Percentiles rank a stretch among this genome's conserved stretches.
These are phyloP conservation scores for Cryptocheilus praepositus DNA, from an alignment of 2,888 invertebrate genomes.

Conservation along the genomic window DNA sequence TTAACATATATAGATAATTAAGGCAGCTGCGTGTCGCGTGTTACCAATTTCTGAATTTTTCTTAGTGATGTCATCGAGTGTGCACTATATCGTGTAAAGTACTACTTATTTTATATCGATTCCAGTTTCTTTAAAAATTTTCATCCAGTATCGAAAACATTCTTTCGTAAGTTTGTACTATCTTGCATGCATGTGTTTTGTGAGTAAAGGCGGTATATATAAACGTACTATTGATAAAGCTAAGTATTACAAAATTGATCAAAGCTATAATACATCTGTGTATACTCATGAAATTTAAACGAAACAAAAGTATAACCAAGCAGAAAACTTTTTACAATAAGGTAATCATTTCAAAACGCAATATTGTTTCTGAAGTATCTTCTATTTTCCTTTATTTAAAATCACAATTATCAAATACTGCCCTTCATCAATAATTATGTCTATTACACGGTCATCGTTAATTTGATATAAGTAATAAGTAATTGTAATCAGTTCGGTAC, in stretches of 20 bases:
- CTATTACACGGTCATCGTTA: too few species aligned
- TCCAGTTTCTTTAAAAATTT: constrained; percentile 25
- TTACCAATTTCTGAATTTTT: constrained; percentile 52
- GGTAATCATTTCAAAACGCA: too few species aligned
- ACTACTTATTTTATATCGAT: constrained; percentile 28
- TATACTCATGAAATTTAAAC: too few species aligned
- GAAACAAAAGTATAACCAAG: too few species aligned
- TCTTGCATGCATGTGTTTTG: constrained; percentile 2
- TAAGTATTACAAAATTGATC: too few species aligned
- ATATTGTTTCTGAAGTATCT: too few species aligned
- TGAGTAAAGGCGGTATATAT: too few species aligned
- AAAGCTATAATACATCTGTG: too few species aligned
- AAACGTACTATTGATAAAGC: too few species aligned
- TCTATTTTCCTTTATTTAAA: background rate
- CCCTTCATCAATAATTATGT: too few species aligned
- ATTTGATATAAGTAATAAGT: too few species aligned
- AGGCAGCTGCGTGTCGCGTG: constrained; percentile 38
- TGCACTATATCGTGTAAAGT: constrained; percentile 26
- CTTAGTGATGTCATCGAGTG: constrained; percentile 31
- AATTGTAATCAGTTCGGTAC: background rate
- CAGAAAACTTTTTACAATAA: too few species aligned
- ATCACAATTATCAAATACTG: background rate
- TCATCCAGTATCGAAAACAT: constrained; percentile 19
- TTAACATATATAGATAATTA: constrained; percentile 44
- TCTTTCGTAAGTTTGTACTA: constrained; percentile 42